Conservation (phyloP, 2,113 vertebrate genomes). For the Lethenteron camtschaticum region DNA sequence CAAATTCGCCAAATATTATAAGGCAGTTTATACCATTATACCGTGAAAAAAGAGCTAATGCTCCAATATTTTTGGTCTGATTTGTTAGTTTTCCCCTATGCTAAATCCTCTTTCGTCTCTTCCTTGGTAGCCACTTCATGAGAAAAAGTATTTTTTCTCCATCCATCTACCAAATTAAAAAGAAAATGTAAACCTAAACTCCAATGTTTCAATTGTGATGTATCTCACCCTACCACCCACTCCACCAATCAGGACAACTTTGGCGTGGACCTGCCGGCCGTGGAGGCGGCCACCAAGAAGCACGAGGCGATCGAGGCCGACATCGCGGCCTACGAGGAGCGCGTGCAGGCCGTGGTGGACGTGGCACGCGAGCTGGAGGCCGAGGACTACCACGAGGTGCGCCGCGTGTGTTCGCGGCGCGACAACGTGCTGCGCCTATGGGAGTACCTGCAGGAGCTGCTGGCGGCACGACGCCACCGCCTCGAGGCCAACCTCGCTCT, state of each 20-base stretch:
- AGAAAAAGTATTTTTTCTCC: no score
- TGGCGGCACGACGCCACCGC: constrained; percentile 48
- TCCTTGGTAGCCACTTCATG: no score
- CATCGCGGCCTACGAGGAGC: constrained; percentile 72
- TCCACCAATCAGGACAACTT: constrained; percentile 54
- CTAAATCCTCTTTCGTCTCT: no score
- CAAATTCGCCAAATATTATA: no score
- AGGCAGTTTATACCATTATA: no score
- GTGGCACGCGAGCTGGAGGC: constrained; percentile 64
- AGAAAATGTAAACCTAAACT: no score
- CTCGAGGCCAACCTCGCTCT: constrained; percentile 80
- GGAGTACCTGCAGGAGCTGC: constrained; percentile 81
- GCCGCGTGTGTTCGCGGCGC: constrained; percentile 55
- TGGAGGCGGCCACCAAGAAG: constrained; percentile 85
- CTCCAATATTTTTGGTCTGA: no score
- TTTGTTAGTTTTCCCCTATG: no score
- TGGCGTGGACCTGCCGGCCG: constrained; percentile 85
- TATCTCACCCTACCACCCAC: no score
- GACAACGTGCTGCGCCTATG: constrained; percentile 82
- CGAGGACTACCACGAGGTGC: constrained; percentile 76
- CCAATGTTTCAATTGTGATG: no score
- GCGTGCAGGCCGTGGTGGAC: constrained; percentile 63
- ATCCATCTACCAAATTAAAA: no score
- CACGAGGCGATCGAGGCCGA: constrained; percentile 90
- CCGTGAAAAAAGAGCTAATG: no score